Evolutionary conservation across 2,113 vertebrate species (phyloP), one percentile per base, ranked within the genome.

Genomic region (Thomomys bottae): DNA sequence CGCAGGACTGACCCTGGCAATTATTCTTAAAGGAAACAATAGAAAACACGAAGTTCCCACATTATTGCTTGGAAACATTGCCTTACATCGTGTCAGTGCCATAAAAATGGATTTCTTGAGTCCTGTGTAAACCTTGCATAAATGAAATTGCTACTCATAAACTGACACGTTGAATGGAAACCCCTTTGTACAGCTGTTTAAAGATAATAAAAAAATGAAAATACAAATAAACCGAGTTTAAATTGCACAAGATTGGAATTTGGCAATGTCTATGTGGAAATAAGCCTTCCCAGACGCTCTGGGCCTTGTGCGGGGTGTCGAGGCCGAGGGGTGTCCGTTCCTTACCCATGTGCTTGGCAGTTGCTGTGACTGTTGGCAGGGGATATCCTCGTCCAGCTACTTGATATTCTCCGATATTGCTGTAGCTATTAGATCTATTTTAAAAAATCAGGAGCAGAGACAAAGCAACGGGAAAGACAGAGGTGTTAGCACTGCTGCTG

Each of bases 11-110:
- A 93, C 71, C n/a, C 71, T 87, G 76, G 72, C 63, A 73, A 78
- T 95, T 91, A 91, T 76, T 83, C 70, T 94, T 83, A 93, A 94
- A 91, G 71, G 70, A 88, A 96, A 92, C 40, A 86, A 88, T 78
- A 86, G 80, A 40, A 94, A 88, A 88, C 49, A 86, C 87, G 90
- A 84, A 76, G 45, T 87, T 88, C 95, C 81, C 59, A 75, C 15
- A 42, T 92, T 86, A 88, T 88, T 64, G 84, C 32, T 66, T 80
- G 70, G 88, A 94, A 94, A 87, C 68, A 89, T 23, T 78, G 42
- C 34, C 91, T 82, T 82, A 78, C 32, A n/a, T 73, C 64, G 32
- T 80, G 26, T 72, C 64, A 6, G 21, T 11, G 32, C 72, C 14
- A 17, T 84, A 75, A 86, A 91, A 76, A 67, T 61, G 89, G 42